These are phyloP conservation scores for Littorina saxatilis DNA, from an alignment of 1,140 invertebrate genomes.

Conservation along the genomic window DNA sequence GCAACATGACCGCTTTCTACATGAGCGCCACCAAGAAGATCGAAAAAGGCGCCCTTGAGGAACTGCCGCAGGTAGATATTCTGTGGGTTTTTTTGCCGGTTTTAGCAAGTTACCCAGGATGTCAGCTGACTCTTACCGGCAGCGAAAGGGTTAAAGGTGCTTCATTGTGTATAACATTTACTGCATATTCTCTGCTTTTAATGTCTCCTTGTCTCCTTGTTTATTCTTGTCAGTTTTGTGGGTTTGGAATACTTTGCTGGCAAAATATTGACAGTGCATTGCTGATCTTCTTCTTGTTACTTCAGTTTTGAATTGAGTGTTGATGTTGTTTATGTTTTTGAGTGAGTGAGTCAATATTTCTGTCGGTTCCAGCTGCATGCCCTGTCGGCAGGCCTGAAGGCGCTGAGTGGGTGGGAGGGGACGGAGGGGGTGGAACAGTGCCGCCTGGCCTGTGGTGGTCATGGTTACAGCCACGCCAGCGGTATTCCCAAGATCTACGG, in stretches of 20 bases:
- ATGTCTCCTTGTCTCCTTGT: too few relatives aligned
- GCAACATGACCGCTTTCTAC: constrained; percentile 76
- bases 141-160: too few relatives aligned
- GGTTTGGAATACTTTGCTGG: too few relatives aligned
- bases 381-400: constrained; percentile 92
- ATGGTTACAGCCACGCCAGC: constrained; percentile 92
- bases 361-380: constrained; percentile 83
- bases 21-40: constrained; percentile 42
- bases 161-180: too few relatives aligned
- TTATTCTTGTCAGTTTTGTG: too few relatives aligned
- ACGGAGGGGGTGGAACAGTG: constrained; percentile 85
- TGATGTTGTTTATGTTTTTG: too few relatives aligned
- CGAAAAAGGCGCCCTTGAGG: constrained; percentile 51
- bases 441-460: constrained; percentile 92
- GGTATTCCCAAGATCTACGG: constrained; percentile 90
- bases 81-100: background rate
- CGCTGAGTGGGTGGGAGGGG: constrained; percentile 86
- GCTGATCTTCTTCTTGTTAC: background rate
- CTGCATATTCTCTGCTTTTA: too few relatives aligned
- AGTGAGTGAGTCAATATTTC: background rate
- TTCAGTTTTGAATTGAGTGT: background rate
- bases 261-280: too few relatives aligned
- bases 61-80: constrained; percentile 50
- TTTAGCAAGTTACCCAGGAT: too few relatives aligned
- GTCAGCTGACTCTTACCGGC: too few relatives aligned